Evolutionary conservation across 2,113 vertebrate species (phyloP), one percentile per base, ranked within the genome.

Genomic region (Tretioscincus oriximinensis): DNA sequence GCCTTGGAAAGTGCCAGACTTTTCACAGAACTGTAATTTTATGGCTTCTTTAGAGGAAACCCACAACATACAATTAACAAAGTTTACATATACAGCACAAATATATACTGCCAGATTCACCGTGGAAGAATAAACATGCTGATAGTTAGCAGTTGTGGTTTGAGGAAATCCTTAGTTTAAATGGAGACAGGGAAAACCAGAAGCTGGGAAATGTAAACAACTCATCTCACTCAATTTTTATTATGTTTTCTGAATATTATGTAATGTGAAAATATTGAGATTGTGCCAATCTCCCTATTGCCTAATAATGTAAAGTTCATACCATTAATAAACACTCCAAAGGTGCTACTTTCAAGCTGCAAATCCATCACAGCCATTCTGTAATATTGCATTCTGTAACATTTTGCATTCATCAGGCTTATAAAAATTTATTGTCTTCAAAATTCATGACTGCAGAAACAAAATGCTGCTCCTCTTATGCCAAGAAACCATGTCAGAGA

Each of bases 391-490:
- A n/a, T n/a, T n/a, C n/a, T n/a, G n/a, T n/a, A n/a, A n/a, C n/a
- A n/a, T n/a, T n/a, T n/a, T n/a, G n/a, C 51, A 29, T 54, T 14
- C 63, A 67, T 60, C 31, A 58, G 28, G 31, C 26, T 58, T 61
- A 45, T 31, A 76, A 60, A 69, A 49, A 35, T 47, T 26, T 31
- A 49, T 49, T 76, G 47, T 69, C 58, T 80, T 80, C 66, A 73
- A 45, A 71, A 77, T 77, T 26, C 81, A 71, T 51, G n/a, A 35
- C 45, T 49, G 67, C 41, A 29, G 54, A 71, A 77, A 71, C 35
- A 45, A 73, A 72, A 64, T 45, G 2, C 28, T 41, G 69, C 65
- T 64, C 77, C 78, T 70, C 41, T 70, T 80, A 80, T 58, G 66
- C 58, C 54, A 84, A 70, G 41, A 84, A 22, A 2, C 64, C 49